Conservation (phyloP, 2,797 vertebrate genomes). For the Thalassophryne amazonica region DNA sequence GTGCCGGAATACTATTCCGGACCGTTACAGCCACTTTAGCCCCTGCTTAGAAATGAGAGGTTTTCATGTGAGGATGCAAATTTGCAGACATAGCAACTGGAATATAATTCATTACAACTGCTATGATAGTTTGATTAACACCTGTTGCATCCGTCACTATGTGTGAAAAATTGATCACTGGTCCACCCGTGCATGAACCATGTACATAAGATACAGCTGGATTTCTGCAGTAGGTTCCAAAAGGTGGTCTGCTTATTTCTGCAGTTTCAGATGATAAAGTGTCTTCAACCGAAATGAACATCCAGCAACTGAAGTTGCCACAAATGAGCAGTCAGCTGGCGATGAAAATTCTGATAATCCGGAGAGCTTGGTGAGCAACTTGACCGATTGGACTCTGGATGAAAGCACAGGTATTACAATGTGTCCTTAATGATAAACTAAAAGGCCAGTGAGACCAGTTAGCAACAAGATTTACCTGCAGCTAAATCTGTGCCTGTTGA, state of each 20-base stretch:
- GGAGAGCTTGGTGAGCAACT: not conserved
- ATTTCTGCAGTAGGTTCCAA: no score
- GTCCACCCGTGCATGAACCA: no score
- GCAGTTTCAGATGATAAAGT: constrained; percentile 10
- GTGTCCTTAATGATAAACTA: not conserved
- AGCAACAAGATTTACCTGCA: not conserved
- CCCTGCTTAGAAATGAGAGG: no score
- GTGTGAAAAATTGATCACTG: no score
- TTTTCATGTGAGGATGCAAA: no score
- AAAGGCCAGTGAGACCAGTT: not conserved
- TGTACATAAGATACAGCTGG: no score
- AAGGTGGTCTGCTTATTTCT: not conserved
- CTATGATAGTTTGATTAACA: no score
- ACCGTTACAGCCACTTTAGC: no score
- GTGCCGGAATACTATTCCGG: no score
- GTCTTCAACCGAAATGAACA: not conserved
- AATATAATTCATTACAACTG: no score
- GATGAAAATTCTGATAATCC: not conserved
- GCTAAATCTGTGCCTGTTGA: not conserved
- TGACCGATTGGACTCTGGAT: not conserved
- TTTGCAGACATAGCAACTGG: no score
- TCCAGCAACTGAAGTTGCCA: not conserved
- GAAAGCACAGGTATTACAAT: constrained; percentile 28
- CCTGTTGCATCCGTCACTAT: no score
- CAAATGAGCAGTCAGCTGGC: constrained; percentile 1